Base-by-base conservation (phyloP, 2,113 vertebrate genomes). In the Tor tambroides region DNA sequence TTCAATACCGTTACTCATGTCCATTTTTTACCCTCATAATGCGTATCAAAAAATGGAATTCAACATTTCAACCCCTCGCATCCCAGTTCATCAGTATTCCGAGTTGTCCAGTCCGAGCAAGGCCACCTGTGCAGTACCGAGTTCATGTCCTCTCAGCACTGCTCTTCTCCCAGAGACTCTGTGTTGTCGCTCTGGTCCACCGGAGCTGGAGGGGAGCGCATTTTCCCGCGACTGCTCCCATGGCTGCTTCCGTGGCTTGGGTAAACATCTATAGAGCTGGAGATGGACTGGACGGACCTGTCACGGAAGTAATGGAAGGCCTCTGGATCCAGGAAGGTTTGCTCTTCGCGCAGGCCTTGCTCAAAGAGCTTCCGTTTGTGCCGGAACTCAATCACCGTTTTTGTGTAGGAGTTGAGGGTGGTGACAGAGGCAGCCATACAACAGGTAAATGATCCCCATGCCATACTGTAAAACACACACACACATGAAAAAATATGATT, bases 391-490 rank as follows among this genome's bases (percentile, higher is more conserved):
- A 99, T 97, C 91, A 99, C 98, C 5, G 97, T 99, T 95, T 99
- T 99, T 87, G 98, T 99, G 95, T 99, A 99, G 89, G 98, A 99
- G 96, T 99, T 99, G 92, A 99, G 95, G 21, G 98, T 99, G 93
- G 98, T 99, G 93, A 99, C 97, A 0, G 98, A 99, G 87, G 98
- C 98, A 0, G 98, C 98, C 98, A 99, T 99, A 95, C 98, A 99
- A 94, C 98, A 99, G 88, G 98, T 99, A 91, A 99, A 99, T 76
- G 98, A 99, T 19, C 97, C 98, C 98, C 98, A 99, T 0, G 98
- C 98, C 96, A 99, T 95, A 89, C 98, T 99, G 95, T 46, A 12
- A 85, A 28, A 76, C 32, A 78, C 6, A 54, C 49, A 38, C 38
- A 51, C 49, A 51, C 51, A 54, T 54, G 51, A 21, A 21, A 19